Base-by-base conservation (phyloP, 1,140 invertebrate species). In the Plutomurus gul region DNA sequence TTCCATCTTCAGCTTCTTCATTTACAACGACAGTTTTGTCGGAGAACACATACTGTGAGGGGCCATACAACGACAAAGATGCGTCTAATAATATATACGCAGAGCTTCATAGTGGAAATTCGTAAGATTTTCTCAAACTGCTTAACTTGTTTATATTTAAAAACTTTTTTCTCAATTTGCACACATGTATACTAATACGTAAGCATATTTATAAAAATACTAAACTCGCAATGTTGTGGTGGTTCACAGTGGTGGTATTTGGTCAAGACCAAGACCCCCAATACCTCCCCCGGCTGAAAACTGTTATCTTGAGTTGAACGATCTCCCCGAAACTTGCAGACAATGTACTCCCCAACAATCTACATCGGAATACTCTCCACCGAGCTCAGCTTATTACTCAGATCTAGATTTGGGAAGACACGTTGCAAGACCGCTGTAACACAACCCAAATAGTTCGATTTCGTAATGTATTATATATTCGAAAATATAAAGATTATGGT, bases 21-120 rank as follows among this genome's bases (percentile, higher is more conserved):
- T 80, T 70, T 40, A 43, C 74, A 22, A 33, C 74, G 16, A 76
- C 46, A n/a, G 49, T 56, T 25, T 80, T 80, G 10, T 47, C 78
- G 0, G 78, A 80, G 36, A 80, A 80, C 39, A 70, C 72, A 11
- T 80, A 80, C 40, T 80, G 78, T 36, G 78, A 80, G 51, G 78
- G 78, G n/a, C 78, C 78, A 6, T 80, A 80, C 40, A 75, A 47
- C 30, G 73, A 79, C 72, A 71, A 79, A 36, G 40, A 60, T 11
- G 16, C 18, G 6, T 39, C 73, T 7, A 76, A 70, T 39, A 80
- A 80, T 51, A 80, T 80, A 25, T 80, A 80, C 51, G 74, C 78
- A 13, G 78, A 80, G 39, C 40, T 80, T 3, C 73, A 75, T 20
- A 43, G 27, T n/a, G 73, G 73, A 47, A 71, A 39, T 51, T 49